Percentiles rank a stretch among this genome's conserved stretches.
Evolutionary conservation across 2,113 vertebrate genomes (phyloP).

Genomic region (Aegotheles bennettii): DNA sequence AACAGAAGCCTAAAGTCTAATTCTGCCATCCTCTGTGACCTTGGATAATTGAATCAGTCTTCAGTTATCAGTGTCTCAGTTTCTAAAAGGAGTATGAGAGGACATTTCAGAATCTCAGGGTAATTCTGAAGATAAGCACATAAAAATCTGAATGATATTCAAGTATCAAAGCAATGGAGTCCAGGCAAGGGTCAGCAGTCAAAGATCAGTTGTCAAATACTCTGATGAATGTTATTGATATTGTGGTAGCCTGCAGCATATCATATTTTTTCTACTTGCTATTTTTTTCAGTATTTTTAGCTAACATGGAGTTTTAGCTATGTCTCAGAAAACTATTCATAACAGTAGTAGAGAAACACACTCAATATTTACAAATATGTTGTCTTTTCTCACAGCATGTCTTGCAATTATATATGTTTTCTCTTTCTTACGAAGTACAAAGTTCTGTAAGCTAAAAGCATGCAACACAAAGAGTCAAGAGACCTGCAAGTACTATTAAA

Average conservation of each 20-base stretch:
- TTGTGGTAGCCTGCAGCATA: background rate
- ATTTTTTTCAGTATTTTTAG: background rate
- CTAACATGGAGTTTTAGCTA: background rate
- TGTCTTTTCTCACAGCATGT: background rate
- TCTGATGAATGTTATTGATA: background rate
- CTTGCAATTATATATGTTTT: background rate
- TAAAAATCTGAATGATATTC: background rate
- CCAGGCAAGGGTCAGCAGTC: rapidly evolving
- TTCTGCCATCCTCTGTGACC: background rate
- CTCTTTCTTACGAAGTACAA: background rate
- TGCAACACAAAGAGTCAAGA: background rate
- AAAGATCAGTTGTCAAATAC: background rate
- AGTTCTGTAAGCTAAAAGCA: background rate
- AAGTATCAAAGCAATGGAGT: background rate
- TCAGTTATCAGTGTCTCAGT: background rate
- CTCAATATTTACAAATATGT: background rate
- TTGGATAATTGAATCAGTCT: background rate
- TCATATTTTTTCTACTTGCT: background rate
- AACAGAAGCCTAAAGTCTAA: background rate
- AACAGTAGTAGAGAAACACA: background rate
- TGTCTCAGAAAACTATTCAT: background rate
- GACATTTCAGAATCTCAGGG: background rate
- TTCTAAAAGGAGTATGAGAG: background rate
- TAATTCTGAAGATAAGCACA: background rate
- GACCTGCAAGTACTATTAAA: conserved; percentile 29